Evolutionary conservation across 2,888 invertebrate genomes (phyloP), one percentile per base, ranked within the genome.

Genomic region (Dascillus cervinus): DNA sequence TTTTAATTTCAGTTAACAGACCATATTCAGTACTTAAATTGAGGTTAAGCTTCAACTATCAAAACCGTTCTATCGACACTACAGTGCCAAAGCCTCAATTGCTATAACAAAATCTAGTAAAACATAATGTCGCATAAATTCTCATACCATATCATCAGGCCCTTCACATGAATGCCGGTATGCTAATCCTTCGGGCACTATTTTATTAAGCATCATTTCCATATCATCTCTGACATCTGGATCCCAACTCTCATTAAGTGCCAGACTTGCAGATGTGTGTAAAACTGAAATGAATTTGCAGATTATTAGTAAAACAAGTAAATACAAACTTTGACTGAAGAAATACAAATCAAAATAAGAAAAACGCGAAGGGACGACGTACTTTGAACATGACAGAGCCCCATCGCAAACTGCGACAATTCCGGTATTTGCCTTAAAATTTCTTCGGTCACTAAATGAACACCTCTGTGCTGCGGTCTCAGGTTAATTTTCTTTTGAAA

Each of bases 201-300:
- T 88, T 79, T 91, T 92, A 71, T 95, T 95, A 68, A 96, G 77
- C 90, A 96, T 92, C 91, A 94, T 95, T 72, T 96, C 95, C 91
- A 95, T 95, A 66, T 96, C 96, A 65, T 91, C 91, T 70, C 92
- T 79, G 52, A 94, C 94, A 69, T 91, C 90, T 46, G 92, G 92
- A 72, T 95, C 95, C 94, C 94, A 95, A 71, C 92, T 94, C 75
- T 95, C 95, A 69, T 95, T 95, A 65, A 95, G 75, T 53, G 92
- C 90, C 66, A 96, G 77, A 74, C 94, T 95, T 64, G 95, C 95
- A 60, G 94, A 95, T 60, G 95, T 96, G 72, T 95, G 95, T 70
- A 95, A 81, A 69, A 96, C 95, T 95, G 75, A 56, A 79, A 77
- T 52, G 62, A 54, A 28, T 39, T 9, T 8, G 8, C 17, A 17